phyloP scores from a whole-genome alignment of 53 echinoderm and acorn worm species.

The Hippasteria phrygiana region DNA sequence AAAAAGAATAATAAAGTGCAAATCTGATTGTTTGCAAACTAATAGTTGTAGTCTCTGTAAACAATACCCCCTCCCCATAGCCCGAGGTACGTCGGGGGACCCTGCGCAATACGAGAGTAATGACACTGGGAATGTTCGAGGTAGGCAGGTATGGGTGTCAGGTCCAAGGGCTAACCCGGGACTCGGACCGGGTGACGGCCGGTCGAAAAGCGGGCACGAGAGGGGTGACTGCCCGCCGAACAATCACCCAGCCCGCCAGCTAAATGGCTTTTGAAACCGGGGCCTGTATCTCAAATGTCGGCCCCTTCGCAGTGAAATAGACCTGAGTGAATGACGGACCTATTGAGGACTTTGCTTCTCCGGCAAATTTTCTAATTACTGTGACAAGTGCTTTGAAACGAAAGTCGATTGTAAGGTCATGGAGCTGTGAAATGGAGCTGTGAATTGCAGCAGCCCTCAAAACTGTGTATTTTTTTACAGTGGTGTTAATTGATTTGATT shows the following conservation, averaged over 20 bases:
- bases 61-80: background rate
- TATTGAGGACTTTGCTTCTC: background rate
- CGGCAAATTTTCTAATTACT: constrained; percentile 13
- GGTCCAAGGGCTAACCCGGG: constrained; percentile 4
- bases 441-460: background rate
- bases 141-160: constrained; percentile 1
- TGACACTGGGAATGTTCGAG: background rate
- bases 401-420: constrained; percentile 28
- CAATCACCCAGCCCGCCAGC: constrained; percentile 42
- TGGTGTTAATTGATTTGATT: too few species aligned
- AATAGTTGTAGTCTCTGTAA: background rate
- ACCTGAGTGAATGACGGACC: constrained; percentile 13
- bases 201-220: background rate
- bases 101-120: constrained; percentile 21
- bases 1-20: too few species aligned
- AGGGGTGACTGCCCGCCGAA: constrained; percentile 58
- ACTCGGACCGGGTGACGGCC: constrained; percentile 18
- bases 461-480: background rate
- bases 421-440: background rate
- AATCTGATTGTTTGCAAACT: background rate
- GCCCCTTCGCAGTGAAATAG: constrained; percentile 16
- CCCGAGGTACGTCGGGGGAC: constrained; percentile 5
- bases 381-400: constrained; percentile 27
- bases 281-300: constrained; percentile 22
- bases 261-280: constrained; percentile 14